phyloP scores from a whole-genome alignment of 2,113 vertebrate species.

The Ornithorhynchus anatinus region DNA sequence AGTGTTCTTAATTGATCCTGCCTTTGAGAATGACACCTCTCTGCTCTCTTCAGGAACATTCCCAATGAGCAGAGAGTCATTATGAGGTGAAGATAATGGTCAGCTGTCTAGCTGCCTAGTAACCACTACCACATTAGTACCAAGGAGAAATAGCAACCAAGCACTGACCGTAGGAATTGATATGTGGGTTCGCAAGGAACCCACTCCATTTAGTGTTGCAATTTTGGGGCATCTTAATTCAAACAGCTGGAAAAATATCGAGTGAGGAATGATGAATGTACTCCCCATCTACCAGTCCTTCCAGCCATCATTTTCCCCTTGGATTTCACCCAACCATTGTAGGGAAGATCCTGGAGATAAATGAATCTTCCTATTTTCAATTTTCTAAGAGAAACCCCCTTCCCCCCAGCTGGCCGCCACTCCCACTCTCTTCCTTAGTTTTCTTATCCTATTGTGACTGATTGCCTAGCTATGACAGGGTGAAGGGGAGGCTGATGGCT shows the following conservation, averaged over 20 bases:
- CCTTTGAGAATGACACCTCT: constrained; percentile 1
- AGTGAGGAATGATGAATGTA: neutral
- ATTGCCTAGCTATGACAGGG: neutral
- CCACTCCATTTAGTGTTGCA: neutral
- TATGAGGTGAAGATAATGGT: neutral
- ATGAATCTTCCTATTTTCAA: neutral
- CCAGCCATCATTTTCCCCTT: neutral
- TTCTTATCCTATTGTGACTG: neutral
- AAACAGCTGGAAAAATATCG: neutral
- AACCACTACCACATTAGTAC: neutral
- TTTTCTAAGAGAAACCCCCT: neutral
- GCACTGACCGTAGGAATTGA: neutral
- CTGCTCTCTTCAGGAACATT: neutral
- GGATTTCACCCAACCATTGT: constrained; percentile 1
- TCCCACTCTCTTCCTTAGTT: neutral
- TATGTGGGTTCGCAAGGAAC: neutral
- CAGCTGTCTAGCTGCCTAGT: neutral
- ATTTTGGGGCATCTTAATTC: neutral
- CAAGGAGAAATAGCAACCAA: neutral
- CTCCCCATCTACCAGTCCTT: neutral
- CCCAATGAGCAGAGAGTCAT: neutral
- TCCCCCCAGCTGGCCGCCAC: neutral
- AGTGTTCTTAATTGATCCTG: constrained; percentile 1
- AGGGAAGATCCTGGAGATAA: constrained; percentile 2
- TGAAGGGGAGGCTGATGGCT: neutral